A percentile compares a stretch with the other conserved stretches of the same genome.
Evolutionary conservation across 2,113 vertebrate genomes (phyloP).

Genomic region (Leptosomus discolor): DNA sequence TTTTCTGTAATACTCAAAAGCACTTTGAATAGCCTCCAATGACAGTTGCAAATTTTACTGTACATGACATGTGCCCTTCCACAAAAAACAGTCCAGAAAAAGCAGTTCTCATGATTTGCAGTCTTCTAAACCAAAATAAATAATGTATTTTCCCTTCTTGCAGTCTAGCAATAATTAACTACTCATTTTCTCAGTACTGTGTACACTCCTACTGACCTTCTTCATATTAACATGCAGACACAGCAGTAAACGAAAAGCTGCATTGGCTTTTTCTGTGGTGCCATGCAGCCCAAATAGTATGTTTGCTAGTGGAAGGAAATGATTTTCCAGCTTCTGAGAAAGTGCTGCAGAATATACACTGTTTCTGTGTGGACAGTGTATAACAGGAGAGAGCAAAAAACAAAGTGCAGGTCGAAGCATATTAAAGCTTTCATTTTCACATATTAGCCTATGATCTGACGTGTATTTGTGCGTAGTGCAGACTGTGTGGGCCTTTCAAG

Average conservation of each 20-base stretch:
- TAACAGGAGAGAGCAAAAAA: background rate
- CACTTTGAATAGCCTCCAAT: background rate
- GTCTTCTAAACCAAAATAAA: slow-evolving; percentile 7
- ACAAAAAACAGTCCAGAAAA: background rate
- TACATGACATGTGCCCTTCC: background rate
- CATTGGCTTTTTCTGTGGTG: background rate
- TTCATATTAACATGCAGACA: slow-evolving; percentile 9
- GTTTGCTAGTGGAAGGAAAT: slow-evolving; percentile 45
- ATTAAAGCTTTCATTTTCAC: background rate
- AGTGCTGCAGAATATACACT: background rate
- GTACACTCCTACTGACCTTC: slow-evolving; percentile 59
- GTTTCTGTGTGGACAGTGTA: background rate
- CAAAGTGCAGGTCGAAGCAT: slow-evolving; percentile 20
- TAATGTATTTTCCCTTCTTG: background rate
- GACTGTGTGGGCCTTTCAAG: background rate
- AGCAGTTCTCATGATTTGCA: background rate
- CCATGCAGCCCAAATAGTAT: background rate
- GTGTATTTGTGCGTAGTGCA: background rate
- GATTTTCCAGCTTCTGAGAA: slow-evolving; percentile 57
- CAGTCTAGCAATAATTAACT: slow-evolving; percentile 65
- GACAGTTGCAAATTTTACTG: accelerated
- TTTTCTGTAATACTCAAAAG: background rate
- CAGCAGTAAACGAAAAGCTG: slow-evolving; percentile 27
- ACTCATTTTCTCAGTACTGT: slow-evolving; percentile 54
- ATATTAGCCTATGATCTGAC: background rate